Conservation (phyloP, 2,888 invertebrate species). For the Thymelicus lineola region DNA sequence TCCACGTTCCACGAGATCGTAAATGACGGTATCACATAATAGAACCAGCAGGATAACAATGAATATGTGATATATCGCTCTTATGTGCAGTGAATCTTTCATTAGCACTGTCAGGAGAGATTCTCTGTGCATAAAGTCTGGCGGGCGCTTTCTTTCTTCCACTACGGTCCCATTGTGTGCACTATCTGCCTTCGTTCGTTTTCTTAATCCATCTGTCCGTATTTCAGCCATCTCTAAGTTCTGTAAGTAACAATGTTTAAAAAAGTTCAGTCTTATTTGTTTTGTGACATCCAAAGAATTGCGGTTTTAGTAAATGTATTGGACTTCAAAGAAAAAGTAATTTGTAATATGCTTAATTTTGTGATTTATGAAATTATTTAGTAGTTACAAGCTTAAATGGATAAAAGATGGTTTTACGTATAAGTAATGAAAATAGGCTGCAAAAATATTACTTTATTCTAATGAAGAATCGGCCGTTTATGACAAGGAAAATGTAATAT, state of each 20-base stretch:
- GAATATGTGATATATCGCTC: constrained; percentile 94
- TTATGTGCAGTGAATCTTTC: constrained; percentile 90
- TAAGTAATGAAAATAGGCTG: too few relatives aligned
- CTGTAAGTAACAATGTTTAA: constrained; percentile 9
- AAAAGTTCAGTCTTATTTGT: background rate
- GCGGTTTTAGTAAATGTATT: background rate
- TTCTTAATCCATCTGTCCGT: constrained; percentile 40
- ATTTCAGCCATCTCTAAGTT: constrained; percentile 1
- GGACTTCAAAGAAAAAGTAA: background rate
- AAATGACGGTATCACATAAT: constrained; percentile 89
- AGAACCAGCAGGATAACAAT: constrained; percentile 90
- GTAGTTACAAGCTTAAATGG: too few relatives aligned
- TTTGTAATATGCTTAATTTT: too few relatives aligned
- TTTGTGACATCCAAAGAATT: background rate
- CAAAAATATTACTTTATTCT: too few relatives aligned
- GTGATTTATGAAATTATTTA: too few relatives aligned
- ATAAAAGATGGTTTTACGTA: too few relatives aligned
- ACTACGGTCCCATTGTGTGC: constrained; percentile 54
- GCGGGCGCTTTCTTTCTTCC: constrained; percentile 48
- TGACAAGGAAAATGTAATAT: too few relatives aligned
- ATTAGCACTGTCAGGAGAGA: constrained; percentile 93
- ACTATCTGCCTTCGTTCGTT: constrained; percentile 43
- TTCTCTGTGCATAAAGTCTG: constrained; percentile 88
- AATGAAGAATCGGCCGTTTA: too few relatives aligned
- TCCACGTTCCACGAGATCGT: constrained; percentile 90